Evolutionary conservation across 2,797 vertebrate species (phyloP).

Genomic region (Melanotaenia nigrans): DNA sequence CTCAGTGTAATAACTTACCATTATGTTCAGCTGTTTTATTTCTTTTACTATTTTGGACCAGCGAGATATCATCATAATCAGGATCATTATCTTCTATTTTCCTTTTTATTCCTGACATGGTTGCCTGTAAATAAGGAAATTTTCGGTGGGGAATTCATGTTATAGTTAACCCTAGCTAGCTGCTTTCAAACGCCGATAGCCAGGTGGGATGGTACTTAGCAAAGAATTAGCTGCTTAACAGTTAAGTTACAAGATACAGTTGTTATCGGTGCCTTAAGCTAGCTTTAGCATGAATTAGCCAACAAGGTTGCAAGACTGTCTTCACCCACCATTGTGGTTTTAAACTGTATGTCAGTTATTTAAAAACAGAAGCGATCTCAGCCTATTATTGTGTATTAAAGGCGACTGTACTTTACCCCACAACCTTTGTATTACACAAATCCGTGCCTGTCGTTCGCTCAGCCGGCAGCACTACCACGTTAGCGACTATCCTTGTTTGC

Average conservation of each 20-base stretch:
- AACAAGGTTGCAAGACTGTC: conserved; percentile 14
- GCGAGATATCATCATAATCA: conserved; percentile 93
- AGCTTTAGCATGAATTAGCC: conserved; percentile 32
- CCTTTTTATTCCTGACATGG: conserved; percentile 96
- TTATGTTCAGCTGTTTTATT: conserved; percentile 90
- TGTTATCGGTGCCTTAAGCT: conserved; percentile 21
- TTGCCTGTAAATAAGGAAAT: conserved; percentile 31
- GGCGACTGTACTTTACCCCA: not conserved
- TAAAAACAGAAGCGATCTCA: not conserved
- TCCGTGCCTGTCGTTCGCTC: conserved; percentile 10
- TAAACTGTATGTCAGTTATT: not conserved
- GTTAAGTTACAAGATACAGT: conserved; percentile 3
- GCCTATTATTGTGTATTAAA: not conserved
- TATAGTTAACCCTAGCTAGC: not conserved
- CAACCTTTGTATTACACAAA: not conserved
- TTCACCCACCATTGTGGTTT: conserved; percentile 7
- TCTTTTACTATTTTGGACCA: conserved; percentile 89
- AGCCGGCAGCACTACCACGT: conserved; percentile 27
- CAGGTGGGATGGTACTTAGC: conserved; percentile 33
- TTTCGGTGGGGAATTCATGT: not conserved
- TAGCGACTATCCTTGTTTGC: conserved; percentile 55
- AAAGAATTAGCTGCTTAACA: conserved; percentile 47
- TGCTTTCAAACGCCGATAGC: not conserved
- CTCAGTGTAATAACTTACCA: conserved; percentile 80
- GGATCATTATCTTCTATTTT: conserved; percentile 94